phyloP scores from a whole-genome alignment of 2,797 vertebrate species.

The Karalla daura region DNA sequence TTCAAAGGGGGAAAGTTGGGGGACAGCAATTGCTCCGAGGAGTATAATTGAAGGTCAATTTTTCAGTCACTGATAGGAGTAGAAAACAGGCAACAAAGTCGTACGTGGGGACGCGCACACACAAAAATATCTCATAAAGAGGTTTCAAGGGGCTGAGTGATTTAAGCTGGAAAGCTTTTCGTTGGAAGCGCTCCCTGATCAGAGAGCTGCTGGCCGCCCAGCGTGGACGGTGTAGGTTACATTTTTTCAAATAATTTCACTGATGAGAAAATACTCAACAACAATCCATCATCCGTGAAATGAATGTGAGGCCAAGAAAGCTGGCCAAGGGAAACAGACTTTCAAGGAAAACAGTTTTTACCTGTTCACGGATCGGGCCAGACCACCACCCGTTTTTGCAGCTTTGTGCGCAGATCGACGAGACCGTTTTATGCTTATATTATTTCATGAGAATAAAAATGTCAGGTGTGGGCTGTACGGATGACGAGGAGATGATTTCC shows the following conservation, averaged over 20 bases:
- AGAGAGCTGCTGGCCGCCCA: not conserved
- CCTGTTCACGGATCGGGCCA: not conserved
- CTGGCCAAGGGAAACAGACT: conserved; percentile 22
- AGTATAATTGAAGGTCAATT: not conserved
- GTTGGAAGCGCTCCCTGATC: not conserved
- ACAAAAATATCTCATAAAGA: not conserved
- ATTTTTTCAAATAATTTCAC: conserved; percentile 17
- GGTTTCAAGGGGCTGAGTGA: not conserved
- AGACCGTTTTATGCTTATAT: not conserved
- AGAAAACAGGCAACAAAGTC: too few species aligned
- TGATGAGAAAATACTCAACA: conserved; percentile 12
- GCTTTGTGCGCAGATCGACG: not conserved
- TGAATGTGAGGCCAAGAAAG: not conserved
- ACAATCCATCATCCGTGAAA: conserved; percentile 13
- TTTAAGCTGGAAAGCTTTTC: not conserved
- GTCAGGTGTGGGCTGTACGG: not conserved
- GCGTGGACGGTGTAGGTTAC: not conserved
- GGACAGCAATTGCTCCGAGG: too few species aligned
- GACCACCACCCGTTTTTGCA: not conserved
- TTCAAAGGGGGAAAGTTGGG: not conserved
- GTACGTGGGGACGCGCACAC: not conserved
- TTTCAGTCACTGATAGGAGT: not conserved
- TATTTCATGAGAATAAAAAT: not conserved
- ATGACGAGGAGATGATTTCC: not conserved
- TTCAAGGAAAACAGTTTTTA: not conserved